Conservation (phyloP, 2,888 invertebrate species). For the Leptinotarsa juncta region DNA sequence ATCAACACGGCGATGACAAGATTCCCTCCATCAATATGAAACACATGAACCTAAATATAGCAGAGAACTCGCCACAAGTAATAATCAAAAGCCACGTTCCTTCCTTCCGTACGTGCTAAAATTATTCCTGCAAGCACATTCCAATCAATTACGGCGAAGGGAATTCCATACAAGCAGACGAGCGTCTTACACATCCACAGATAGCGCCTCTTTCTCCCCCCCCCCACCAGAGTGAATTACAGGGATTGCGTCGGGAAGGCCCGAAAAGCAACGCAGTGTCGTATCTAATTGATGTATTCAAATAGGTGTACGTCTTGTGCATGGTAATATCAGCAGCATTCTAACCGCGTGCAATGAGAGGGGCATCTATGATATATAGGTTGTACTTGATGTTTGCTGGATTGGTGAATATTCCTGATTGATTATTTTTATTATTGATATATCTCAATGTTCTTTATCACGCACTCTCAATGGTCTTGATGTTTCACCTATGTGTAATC, state of each 20-base stretch:
- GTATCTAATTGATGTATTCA: slow-evolving; percentile 55
- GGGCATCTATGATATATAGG: not conserved
- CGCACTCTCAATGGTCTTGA: too few species aligned
- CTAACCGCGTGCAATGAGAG: not conserved
- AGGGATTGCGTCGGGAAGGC: slow-evolving; percentile 23
- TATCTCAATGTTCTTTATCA: too few species aligned
- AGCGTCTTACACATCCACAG: slow-evolving; percentile 14
- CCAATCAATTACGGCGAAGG: slow-evolving; percentile 2
- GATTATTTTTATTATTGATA: too few species aligned
- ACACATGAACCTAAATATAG: too few species aligned
- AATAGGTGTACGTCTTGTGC: slow-evolving; percentile 51
- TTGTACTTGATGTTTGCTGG: not conserved
- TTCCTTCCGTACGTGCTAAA: not conserved
- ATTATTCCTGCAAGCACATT: slow-evolving; percentile 15
- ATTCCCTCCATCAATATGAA: too few species aligned
- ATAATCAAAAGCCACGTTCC: not conserved
- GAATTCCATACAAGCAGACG: slow-evolving; percentile 4
- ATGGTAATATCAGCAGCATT: slow-evolving; percentile 47
- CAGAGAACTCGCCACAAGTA: not conserved
- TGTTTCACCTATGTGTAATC: too few species aligned
- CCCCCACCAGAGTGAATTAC: slow-evolving; percentile 33
- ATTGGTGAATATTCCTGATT: too few species aligned
- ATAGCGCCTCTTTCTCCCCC: not conserved
- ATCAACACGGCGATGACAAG: too few species aligned
- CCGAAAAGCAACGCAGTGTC: slow-evolving; percentile 38